Conservation (phyloP, 2,113 vertebrate genomes). For the Eudyptes chrysolophus region DNA sequence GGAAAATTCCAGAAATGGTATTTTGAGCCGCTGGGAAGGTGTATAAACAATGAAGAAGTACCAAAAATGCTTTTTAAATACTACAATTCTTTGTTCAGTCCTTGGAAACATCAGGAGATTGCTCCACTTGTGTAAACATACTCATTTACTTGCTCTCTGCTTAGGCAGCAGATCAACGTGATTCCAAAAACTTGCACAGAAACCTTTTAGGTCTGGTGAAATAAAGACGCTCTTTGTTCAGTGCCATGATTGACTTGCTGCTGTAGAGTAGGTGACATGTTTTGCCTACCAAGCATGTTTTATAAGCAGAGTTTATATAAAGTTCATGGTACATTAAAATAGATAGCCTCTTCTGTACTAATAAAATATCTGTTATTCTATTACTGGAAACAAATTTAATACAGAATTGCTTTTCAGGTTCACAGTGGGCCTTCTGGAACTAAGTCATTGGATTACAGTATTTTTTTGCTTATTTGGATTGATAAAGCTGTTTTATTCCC, state of each 20-base stretch:
- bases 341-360: constrained; percentile 30
- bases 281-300: constrained; percentile 64
- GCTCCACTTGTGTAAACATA: constrained; percentile 46
- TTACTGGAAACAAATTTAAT: constrained; percentile 20
- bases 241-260: constrained; percentile 21
- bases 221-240: constrained; percentile 50
- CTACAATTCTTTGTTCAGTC: constrained; percentile 29
- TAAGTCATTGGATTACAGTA: neutral
- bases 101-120: constrained; percentile 15
- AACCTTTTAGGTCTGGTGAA: constrained; percentile 28
- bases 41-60: neutral
- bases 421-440: neutral
- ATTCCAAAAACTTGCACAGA: constrained; percentile 19
- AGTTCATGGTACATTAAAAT: constrained; percentile 56
- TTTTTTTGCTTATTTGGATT: neutral
- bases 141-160: constrained; percentile 14
- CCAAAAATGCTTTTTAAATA: neutral
- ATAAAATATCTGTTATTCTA: constrained; percentile 44
- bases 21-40: neutral
- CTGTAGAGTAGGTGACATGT: constrained; percentile 50
- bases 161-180: neutral
- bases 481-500: neutral
- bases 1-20: neutral
- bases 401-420: neutral
- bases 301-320: constrained; percentile 30